Evolutionary conservation across 2,888 invertebrate genomes (phyloP).

Genomic region (Dryobota labecula): DNA sequence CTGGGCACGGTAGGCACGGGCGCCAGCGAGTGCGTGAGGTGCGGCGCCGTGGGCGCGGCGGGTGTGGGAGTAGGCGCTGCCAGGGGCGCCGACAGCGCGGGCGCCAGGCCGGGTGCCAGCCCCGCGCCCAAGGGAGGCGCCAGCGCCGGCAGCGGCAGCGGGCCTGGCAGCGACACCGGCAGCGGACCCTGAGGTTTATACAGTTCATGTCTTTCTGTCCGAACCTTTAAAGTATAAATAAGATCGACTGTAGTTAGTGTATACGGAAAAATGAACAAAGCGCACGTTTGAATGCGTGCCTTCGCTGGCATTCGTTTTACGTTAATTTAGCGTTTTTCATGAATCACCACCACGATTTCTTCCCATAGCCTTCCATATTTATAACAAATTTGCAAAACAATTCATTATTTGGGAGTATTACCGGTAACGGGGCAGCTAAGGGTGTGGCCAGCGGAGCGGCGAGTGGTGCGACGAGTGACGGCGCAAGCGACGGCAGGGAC

Average conservation of each 20-base stretch:
- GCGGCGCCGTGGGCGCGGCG: slow-evolving; percentile 82
- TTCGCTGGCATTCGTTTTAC: background rate
- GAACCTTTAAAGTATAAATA: slow-evolving; percentile 53
- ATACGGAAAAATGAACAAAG: background rate
- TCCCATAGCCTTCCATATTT: background rate
- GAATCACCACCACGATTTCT: background rate
- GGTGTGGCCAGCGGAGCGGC: slow-evolving; percentile 79
- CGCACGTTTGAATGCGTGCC: background rate
- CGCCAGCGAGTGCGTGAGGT: slow-evolving; percentile 87
- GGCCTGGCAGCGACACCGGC: slow-evolving; percentile 60
- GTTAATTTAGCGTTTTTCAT: background rate
- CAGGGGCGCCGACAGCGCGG: slow-evolving; percentile 71
- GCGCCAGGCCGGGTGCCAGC: slow-evolving; percentile 68
- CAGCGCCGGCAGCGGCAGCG: slow-evolving; percentile 76
- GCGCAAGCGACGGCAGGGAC: slow-evolving; percentile 76
- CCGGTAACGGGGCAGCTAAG: slow-evolving; percentile 75
- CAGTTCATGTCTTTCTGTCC: slow-evolving; percentile 55
- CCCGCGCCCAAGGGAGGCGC: slow-evolving; percentile 73
- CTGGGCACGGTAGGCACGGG: slow-evolving; percentile 89
- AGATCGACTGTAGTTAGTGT: slow-evolving; percentile 12
- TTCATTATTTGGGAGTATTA: slow-evolving; percentile 56
- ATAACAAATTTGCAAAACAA: background rate
- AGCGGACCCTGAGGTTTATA: slow-evolving; percentile 66
- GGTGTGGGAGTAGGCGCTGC: slow-evolving; percentile 86
- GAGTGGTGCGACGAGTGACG: slow-evolving; percentile 77